These are phyloP conservation scores for Acholoe squamosa DNA, from an alignment of 2,888 invertebrate species.

Conservation along the genomic window DNA sequence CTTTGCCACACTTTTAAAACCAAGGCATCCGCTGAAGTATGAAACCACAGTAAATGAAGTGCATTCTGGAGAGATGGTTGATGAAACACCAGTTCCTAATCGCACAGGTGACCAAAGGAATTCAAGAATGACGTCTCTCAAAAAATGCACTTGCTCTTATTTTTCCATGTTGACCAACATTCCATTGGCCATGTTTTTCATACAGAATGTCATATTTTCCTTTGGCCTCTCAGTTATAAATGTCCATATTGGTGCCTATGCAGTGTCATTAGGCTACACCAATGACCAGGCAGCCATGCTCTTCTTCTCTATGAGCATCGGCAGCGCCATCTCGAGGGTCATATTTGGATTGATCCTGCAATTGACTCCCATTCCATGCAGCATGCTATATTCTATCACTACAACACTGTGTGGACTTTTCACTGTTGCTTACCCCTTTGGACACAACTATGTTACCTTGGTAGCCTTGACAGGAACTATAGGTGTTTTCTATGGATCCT, in stretches of 20 bases:
- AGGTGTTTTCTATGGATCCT: slow-evolving; percentile 27
- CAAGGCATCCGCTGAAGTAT: not conserved
- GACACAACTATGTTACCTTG: not conserved
- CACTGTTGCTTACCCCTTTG: slow-evolving; percentile 37
- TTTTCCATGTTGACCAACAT: not conserved
- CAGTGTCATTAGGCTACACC: not conserved
- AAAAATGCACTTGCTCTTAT: not conserved
- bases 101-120: not conserved
- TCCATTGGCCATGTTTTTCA: not conserved
- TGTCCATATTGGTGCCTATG: slow-evolving; percentile 54
- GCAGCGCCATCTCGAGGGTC: slow-evolving; percentile 19
- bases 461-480: not conserved
- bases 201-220: slow-evolving; percentile 40
- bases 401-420: not conserved
- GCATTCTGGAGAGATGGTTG: not conserved
- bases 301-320: slow-evolving; percentile 18
- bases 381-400: not conserved
- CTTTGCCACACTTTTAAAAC: not conserved
- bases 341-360: not conserved
- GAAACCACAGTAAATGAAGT: not conserved
- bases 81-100: not conserved
- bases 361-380: not conserved
- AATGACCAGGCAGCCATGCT: slow-evolving; percentile 21
- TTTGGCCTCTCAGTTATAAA: slow-evolving; percentile 31
- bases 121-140: not conserved